Evolutionary conservation across 1,140 invertebrate species (phyloP), one percentile per base, ranked within the genome.

Genomic region (Drosophila santomea): DNA sequence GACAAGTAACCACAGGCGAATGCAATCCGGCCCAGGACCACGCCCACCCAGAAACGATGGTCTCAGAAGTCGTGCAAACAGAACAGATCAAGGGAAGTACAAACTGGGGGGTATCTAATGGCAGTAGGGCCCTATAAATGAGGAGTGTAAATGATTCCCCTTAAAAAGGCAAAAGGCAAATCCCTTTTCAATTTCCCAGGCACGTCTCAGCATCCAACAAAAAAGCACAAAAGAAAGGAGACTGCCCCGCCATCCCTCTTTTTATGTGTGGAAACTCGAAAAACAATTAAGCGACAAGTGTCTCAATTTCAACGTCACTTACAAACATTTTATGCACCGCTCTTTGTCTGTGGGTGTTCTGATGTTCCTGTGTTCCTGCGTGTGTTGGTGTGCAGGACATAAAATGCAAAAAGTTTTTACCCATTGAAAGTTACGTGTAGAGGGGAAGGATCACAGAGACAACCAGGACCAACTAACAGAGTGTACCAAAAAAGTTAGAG

Each of bases 261-360:
- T 63, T 63, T 67, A 82, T 56, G 76, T 83, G 52, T 74, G 69
- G 52, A 72, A 83, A 78, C 84, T 88, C 73, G 84, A 89, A 88
- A 88, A 88, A 88, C 84, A 88, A 88, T 88, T 88, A 89, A 88
- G 84, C 84, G 84, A 89, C 84, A 88, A 88, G 84, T 88, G 84
- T 88, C 84, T 88, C 84, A 88, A 88, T 88, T 88, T 89, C 84
- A 88, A 88, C 84, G 84, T 88, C 84, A 88, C 84, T 88, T 88
- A 84, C 84, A 89, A 88, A 88, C 84, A 88, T 88, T 88, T 89
- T 88, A 88, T 89, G 84, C 77, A 89, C 76, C 80, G 72, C 47
- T 86, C 68, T 64, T 58, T 75, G 51, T 75, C 61, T 55, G 50
- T 50, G 52, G 28, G 20, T 69, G 62, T 64, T 28, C n/a, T 50